Evolutionary conservation across 2,113 vertebrate species (phyloP).

Genomic region (Carassius carassius): DNA sequence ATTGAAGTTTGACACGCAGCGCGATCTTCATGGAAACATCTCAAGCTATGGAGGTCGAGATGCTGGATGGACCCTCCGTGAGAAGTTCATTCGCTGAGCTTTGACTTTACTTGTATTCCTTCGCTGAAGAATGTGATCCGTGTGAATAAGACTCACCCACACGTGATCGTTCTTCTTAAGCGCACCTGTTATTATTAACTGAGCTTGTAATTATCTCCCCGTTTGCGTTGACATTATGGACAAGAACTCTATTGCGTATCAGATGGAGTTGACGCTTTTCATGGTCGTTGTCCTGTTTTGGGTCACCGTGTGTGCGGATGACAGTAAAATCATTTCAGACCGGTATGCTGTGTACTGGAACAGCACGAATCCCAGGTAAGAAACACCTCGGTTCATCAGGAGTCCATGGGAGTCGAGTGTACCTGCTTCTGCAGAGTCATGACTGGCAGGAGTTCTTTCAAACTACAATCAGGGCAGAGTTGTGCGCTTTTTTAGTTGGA

Average conservation of each 20-base stretch:
- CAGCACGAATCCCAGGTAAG: slow-evolving; percentile 91
- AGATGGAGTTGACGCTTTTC: slow-evolving; percentile 78
- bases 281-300: slow-evolving; percentile 78
- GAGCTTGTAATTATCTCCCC: neutral
- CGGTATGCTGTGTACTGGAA: slow-evolving; percentile 92
- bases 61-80: slow-evolving; percentile 25
- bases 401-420: neutral
- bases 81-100: slow-evolving; percentile 19
- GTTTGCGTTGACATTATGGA: slow-evolving; percentile 54
- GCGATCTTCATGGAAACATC: slow-evolving; percentile 39
- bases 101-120: slow-evolving; percentile 11
- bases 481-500: neutral
- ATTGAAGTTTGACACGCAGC: slow-evolving; percentile 23
- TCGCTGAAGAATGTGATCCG: slow-evolving; percentile 36
- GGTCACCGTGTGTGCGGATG: slow-evolving; percentile 82
- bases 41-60: slow-evolving; percentile 30
- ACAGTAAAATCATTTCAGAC: slow-evolving; percentile 84
- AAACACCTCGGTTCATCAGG: neutral
- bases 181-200: neutral
- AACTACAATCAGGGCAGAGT: neutral
- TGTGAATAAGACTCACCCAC: slow-evolving; percentile 26
- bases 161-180: slow-evolving; percentile 14
- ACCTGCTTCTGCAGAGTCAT: neutral
- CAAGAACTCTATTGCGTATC: slow-evolving; percentile 66
- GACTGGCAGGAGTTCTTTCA: neutral